Conservation (phyloP, 1,140 invertebrate species). For the Notospermus geniculatus region DNA sequence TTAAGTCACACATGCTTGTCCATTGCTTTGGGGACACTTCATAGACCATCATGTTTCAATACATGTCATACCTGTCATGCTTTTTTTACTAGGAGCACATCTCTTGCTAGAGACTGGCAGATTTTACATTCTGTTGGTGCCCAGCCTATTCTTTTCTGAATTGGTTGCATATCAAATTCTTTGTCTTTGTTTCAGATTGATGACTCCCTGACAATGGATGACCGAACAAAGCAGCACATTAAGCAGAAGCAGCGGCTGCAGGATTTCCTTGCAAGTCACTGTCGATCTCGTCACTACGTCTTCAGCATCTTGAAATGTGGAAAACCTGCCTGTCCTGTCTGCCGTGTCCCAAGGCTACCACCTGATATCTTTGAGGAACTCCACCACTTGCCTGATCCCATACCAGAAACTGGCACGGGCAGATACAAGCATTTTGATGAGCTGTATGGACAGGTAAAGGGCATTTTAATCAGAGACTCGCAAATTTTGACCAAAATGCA, state of each 20-base stretch:
- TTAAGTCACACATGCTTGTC: background rate
- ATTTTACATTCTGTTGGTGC: too few species aligned
- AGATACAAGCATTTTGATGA: conserved; percentile 19
- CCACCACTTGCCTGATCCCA: conserved; percentile 18
- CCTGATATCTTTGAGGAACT: conserved; percentile 8
- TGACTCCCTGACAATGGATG: background rate
- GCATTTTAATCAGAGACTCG: too few species aligned
- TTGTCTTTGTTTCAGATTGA: background rate
- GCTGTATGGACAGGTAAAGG: conserved; percentile 15
- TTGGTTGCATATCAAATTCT: too few species aligned
- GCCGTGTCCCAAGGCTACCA: background rate
- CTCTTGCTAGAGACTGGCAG: too few species aligned
- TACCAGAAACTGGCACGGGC: background rate
- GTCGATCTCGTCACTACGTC: background rate
- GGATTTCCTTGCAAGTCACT: background rate
- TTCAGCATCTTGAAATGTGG: conserved; percentile 9
- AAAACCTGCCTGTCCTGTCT: background rate
- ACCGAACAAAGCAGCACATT: background rate
- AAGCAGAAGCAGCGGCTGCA: conserved; percentile 9
- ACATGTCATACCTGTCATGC: too few species aligned
- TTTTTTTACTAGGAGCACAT: too few species aligned
- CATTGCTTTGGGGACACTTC: too few species aligned
- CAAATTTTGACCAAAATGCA: too few species aligned
- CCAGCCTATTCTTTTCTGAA: too few species aligned
- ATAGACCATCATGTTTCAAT: too few species aligned